These are phyloP conservation scores for Caenorhabditis elegans DNA, from an alignment of 1,140 invertebrate species.

Conservation along the genomic window DNA sequence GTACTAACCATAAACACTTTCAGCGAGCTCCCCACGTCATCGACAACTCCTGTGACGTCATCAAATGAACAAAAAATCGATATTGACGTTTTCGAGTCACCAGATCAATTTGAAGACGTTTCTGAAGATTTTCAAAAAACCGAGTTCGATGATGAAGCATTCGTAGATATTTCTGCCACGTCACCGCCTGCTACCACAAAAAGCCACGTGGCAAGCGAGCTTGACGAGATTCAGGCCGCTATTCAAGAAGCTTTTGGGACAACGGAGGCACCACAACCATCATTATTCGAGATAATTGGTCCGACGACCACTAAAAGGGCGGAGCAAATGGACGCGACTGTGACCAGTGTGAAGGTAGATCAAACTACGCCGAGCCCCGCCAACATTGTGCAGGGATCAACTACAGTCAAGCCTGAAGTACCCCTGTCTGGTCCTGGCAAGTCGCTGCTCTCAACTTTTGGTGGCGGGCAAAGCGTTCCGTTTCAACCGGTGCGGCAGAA, in stretches of 20 bases:
- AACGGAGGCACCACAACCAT: background rate
- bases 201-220: background rate
- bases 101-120: background rate
- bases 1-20: background rate
- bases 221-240: background rate
- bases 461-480: no score
- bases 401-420: no score
- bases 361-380: background rate
- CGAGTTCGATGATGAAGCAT: background rate
- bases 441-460: no score
- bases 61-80: background rate
- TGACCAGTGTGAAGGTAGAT: background rate
- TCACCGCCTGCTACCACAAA: background rate
- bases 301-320: background rate
- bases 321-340: background rate
- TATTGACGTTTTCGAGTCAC: background rate
- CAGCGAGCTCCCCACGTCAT: background rate
- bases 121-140: background rate
- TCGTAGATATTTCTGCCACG: background rate
- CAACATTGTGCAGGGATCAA: no score
- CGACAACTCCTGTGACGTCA: background rate
- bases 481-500: no score
- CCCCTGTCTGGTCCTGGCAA: no score
- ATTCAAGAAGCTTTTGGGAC: background rate
- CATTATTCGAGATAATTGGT: background rate